Evolutionary conservation across 1,140 invertebrate species (phyloP).

Genomic region (Drosophila parvula): DNA sequence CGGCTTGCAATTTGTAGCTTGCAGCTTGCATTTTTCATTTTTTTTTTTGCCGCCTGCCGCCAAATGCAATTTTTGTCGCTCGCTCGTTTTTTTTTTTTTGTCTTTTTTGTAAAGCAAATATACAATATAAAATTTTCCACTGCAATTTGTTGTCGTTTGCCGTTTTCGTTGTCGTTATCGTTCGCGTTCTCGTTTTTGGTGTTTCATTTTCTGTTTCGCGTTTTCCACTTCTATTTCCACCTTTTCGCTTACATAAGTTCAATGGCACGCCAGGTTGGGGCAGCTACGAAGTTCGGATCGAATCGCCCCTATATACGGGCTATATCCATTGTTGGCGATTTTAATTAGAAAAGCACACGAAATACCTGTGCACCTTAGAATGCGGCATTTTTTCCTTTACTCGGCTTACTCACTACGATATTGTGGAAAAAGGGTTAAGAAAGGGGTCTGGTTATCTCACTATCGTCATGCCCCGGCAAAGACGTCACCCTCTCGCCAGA

Average conservation of each 20-base stretch:
- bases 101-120: conserved; percentile 13
- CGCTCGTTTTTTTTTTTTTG: neutral
- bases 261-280: conserved; percentile 64
- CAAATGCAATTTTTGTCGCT: conserved; percentile 8
- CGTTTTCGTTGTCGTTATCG: conserved; percentile 49
- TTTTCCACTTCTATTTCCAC: conserved; percentile 32
- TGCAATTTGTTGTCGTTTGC: conserved; percentile 59
- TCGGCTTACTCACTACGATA: conserved; percentile 34
- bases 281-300: conserved; percentile 24
- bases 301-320: conserved; percentile 6
- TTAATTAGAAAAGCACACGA: conserved; percentile 61
- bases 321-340: conserved; percentile 24
- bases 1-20: conserved; percentile 45
- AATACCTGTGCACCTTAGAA: conserved; percentile 50
- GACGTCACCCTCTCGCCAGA: conserved; percentile 20
- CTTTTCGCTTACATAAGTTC: conserved; percentile 75
- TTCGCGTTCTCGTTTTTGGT: conserved; percentile 3
- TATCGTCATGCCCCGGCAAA: conserved; percentile 47
- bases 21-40: conserved; percentile 9
- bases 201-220: neutral
- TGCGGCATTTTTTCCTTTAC: conserved; percentile 34
- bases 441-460: neutral
- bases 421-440: neutral
- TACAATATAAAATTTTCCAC: conserved; percentile 16
- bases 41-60: conserved; percentile 13